These are phyloP conservation scores for Leptinotarsa rubiginosa DNA, from an alignment of 2,888 invertebrate species.

Conservation along the genomic window DNA sequence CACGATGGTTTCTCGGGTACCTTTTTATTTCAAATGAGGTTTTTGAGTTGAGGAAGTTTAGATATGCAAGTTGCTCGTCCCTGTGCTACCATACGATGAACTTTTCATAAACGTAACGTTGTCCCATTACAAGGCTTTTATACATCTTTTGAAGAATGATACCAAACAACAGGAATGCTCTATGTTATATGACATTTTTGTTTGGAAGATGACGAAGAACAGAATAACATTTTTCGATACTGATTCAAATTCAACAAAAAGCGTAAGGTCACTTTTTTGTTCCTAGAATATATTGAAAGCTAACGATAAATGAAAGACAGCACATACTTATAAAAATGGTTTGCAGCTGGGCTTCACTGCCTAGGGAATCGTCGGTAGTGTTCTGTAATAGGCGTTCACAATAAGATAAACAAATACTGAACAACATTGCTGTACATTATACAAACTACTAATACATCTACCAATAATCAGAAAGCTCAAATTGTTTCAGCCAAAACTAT, in stretches of 20 bases:
- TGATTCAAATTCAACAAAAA: background rate
- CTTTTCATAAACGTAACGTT: too few relatives aligned
- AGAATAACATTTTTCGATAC: too few relatives aligned
- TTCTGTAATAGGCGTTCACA: conserved; percentile 65
- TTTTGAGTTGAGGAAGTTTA: too few relatives aligned
- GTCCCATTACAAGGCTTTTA: too few relatives aligned
- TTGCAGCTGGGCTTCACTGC: conserved; percentile 59
- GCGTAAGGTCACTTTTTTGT: conserved; percentile 22
- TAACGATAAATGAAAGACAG: conserved; percentile 53
- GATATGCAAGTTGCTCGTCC: too few relatives aligned
- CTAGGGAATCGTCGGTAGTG: conserved; percentile 61
- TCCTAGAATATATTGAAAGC: conserved; percentile 28
- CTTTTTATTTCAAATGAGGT: too few relatives aligned
- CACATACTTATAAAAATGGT: conserved; percentile 62
- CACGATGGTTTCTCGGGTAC: too few relatives aligned
- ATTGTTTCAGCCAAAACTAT: background rate
- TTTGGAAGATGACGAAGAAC: too few relatives aligned
- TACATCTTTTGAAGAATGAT: too few relatives aligned
- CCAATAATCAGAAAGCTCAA: background rate
- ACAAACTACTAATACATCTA: conserved; percentile 11
- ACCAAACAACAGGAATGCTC: too few relatives aligned
- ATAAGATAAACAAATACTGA: conserved; percentile 54
- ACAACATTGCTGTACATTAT: conserved; percentile 5
- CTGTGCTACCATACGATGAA: too few relatives aligned
- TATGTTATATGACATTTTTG: too few relatives aligned